These are phyloP conservation scores for Drosophila pseudotakahashii DNA, from an alignment of 2,888 invertebrate genomes.

Conservation along the genomic window DNA sequence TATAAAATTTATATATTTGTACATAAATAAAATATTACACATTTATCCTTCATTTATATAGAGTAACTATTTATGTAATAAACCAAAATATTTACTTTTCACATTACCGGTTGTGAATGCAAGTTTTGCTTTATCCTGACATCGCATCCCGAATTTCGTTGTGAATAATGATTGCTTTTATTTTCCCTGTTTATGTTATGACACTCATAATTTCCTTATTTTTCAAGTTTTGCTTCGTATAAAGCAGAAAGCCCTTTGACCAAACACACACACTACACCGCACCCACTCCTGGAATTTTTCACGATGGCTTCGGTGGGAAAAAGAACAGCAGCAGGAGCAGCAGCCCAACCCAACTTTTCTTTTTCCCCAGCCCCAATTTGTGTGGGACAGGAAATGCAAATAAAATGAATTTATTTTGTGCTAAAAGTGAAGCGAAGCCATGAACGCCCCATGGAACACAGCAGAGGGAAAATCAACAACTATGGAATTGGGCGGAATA, in stretches of 20 bases:
- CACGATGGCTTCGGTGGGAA: slow-evolving; percentile 7
- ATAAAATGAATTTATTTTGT: slow-evolving; percentile 57
- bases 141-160: neutral
- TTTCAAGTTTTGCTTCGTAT: neutral
- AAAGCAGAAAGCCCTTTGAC: neutral
- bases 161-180: neutral
- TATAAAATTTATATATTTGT: neutral
- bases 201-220: neutral
- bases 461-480: slow-evolving; percentile 1
- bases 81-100: too few relatives aligned
- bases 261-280: neutral
- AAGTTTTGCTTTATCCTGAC: neutral
- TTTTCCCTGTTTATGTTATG: neutral
- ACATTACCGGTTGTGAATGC: too few relatives aligned
- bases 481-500: neutral
- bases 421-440: slow-evolving; percentile 35
- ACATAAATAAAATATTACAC: too few relatives aligned
- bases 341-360: slow-evolving; percentile 4
- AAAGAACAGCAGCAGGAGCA: slow-evolving; percentile 2
- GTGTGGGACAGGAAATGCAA: slow-evolving; percentile 52
- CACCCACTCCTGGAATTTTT: slow-evolving; percentile 2
- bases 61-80: too few relatives aligned
- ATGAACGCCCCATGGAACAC: neutral
- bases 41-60: too few relatives aligned
- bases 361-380: neutral